A percentile compares a stretch with the other conserved stretches of the same genome.
Evolutionary conservation across 2,797 vertebrate species (phyloP).

Genomic region (Thamnophis elegans): DNA sequence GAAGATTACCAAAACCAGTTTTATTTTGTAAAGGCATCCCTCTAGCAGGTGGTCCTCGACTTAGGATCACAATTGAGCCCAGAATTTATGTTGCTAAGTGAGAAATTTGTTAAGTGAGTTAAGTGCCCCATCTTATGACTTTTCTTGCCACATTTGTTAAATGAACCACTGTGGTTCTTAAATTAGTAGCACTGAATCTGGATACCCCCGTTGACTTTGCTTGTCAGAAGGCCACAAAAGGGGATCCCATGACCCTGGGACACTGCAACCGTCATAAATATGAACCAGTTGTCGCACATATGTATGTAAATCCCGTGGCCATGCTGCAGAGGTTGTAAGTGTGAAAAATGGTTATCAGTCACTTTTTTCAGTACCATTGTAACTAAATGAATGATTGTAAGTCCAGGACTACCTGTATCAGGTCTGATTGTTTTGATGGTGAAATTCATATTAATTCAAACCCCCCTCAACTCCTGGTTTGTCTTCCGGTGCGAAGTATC

Average conservation of each 20-base stretch:
- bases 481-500: background rate
- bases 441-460: background rate
- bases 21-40: background rate
- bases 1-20: background rate
- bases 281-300: background rate
- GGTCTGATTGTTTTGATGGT: background rate
- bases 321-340: background rate
- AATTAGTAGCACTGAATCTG: no score
- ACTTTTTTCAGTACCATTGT: background rate
- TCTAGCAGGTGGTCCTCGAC: no score
- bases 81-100: no score
- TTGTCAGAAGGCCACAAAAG: background rate
- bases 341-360: background rate
- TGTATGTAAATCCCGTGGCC: background rate
- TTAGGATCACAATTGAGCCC: no score
- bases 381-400: background rate
- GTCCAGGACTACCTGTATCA: background rate
- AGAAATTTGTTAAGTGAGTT: no score
- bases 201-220: no score
- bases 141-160: no score
- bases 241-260: no score
- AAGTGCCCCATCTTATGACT: no score
- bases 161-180: no score
- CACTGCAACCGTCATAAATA: background rate
- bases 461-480: background rate